These are phyloP conservation scores for Leuctra nigra DNA, from an alignment of 2,888 invertebrate genomes.

Conservation along the genomic window DNA sequence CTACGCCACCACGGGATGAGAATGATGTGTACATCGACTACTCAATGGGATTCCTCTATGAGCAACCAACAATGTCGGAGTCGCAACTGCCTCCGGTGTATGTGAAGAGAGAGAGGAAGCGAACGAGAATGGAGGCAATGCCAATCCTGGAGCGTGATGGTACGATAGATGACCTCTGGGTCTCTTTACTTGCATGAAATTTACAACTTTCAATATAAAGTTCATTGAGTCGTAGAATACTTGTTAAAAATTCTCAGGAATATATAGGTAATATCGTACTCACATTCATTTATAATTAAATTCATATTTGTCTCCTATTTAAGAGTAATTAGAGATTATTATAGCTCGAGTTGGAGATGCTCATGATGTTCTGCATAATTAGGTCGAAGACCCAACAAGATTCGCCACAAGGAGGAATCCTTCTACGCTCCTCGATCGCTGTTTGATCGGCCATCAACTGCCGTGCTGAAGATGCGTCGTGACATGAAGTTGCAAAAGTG, in stretches of 20 bases:
- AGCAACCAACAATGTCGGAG: conserved; percentile 64
- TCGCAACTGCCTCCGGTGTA: conserved; percentile 72
- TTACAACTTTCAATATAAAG: too few relatives aligned
- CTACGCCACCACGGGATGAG: conserved; percentile 91
- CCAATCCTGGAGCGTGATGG: conserved; percentile 31
- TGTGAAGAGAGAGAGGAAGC: conserved; percentile 67
- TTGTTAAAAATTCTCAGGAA: too few relatives aligned
- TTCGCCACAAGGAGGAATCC: conserved; percentile 61
- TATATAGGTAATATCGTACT: too few relatives aligned
- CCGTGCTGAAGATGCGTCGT: conserved; percentile 65
- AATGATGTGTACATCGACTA: conserved; percentile 87
- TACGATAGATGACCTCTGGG: too few relatives aligned
- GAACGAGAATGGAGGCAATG: conserved; percentile 57
- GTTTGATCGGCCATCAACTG: conserved; percentile 72
- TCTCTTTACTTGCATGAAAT: too few relatives aligned
- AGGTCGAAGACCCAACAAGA: conserved; percentile 53
- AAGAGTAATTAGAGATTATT: neutral
- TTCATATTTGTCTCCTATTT: neutral
- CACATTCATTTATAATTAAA: too few relatives aligned
- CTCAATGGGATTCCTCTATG: conserved; percentile 79
- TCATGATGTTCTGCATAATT: too few relatives aligned
- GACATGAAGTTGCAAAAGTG: conserved; percentile 71
- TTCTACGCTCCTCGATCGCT: conserved; percentile 71
- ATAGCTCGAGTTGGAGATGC: too few relatives aligned
- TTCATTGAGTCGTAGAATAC: too few relatives aligned